Evolutionary conservation across 2,888 invertebrate species (phyloP), one percentile per base, ranked within the genome.

Genomic region (Rosalia funebris): DNA sequence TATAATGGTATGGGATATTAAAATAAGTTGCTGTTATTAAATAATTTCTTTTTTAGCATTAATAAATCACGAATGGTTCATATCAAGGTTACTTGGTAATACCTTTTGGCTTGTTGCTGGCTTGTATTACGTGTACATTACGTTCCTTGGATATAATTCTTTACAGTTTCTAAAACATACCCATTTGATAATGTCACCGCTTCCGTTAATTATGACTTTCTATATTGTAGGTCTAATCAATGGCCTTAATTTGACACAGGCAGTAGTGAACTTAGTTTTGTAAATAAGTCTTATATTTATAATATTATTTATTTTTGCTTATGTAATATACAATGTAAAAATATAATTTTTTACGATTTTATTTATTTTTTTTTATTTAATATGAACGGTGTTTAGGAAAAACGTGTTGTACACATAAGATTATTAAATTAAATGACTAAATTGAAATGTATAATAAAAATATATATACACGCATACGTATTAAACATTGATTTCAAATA

Each of bases 111-210:
- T 98, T 56, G 86, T 95, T 31, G 95, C 96, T 2, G 84, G 93
- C 62, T 85, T 91, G 60, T 98, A 98, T 83, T 98, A 98, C 79
- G 85, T 96, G 65, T 98, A 98, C 81, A 97, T 98, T 74, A 96
- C 98, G 31, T 98, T 98, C 82, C 85, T 98, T 60, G 98, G 98
- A 69, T 98, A 98, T 78, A 96, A 93, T 81, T 93, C 94, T 80
- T 85, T 98, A 63, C 92, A 95, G 34, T 92, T 93, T 79, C 83
- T 98, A 47, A 91, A 91, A 70, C 92, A 91, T 77, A 94, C 95
- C 0, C 87, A 96, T 68, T 83, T 91, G 53, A 89, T 98, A 76
- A 85, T 98, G 53, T 89, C 93, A 68, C 93, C 96, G 1, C 82
- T 98, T 63, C 92, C 96, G 1, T 82, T 91, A 39, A 83, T 95